Conservation (phyloP, 2,888 invertebrate species). For the Lepetodrilus schrolli region DNA sequence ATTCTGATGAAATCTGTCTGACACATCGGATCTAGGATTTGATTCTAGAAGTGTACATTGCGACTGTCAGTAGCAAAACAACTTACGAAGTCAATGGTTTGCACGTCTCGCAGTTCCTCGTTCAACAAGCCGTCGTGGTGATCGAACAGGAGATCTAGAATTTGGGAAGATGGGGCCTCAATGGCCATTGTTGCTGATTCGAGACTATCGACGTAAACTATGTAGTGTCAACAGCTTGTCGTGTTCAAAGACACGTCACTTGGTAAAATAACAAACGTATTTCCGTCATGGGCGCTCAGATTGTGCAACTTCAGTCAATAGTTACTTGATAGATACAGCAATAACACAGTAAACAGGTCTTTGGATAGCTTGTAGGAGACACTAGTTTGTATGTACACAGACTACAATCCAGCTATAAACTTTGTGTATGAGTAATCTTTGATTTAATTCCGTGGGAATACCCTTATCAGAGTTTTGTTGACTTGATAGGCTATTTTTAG, state of each 20-base stretch:
- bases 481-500: constrained; percentile 9
- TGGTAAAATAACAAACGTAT: background rate
- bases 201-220: background rate
- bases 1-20: background rate
- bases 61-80: background rate
- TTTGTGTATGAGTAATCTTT: background rate
- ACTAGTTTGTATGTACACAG: too few species aligned
- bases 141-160: constrained; percentile 68
- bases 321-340: background rate
- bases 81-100: constrained; percentile 55
- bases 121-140: constrained; percentile 59
- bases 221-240: background rate
- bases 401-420: background rate
- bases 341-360: too few species aligned
- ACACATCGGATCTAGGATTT: too few species aligned
- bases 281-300: background rate
- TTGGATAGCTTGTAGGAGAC: too few species aligned
- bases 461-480: background rate
- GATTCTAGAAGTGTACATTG: too few species aligned
- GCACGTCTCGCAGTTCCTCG: constrained; percentile 50
- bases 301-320: background rate
- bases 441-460: background rate
- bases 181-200: constrained; percentile 37
- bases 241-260: constrained; percentile 5
- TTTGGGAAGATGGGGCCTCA: constrained; percentile 41